Base-by-base conservation (phyloP, 1,140 invertebrate genomes). In the Bilobella aurantiaca region DNA sequence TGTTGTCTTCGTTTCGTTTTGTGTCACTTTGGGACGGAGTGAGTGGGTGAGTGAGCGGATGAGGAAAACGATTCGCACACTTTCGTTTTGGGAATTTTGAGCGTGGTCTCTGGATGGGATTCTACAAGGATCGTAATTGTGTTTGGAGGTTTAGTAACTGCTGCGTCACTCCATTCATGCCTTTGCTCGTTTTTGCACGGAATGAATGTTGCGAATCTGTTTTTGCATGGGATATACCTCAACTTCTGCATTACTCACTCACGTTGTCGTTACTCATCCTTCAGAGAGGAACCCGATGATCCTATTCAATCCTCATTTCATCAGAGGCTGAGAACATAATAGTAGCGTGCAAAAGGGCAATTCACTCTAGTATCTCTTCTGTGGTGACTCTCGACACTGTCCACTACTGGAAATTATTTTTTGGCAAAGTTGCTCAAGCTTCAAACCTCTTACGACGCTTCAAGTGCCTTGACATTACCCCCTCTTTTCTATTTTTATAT, bases 91-190 rank as follows among this genome's bases (percentile, higher is more conserved):
- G n/a, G n/a, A n/a, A n/a, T n/a, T n/a, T n/a, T n/a, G n/a, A n/a
- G n/a, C n/a, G n/a, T n/a, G n/a, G n/a, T n/a, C n/a, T n/a, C n/a
- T n/a, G n/a, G 25, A 23, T 53, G 5, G 49, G 14, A 53, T 53
- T 23, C 23, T 23, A 23, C 5, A 14, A 23, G 25, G 37, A 42
- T 12, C n/a, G 37, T n/a, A 53, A 12, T 53, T 53, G 8, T 53
- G 5, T 23, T 16, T 16, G 49, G 49, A 16, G 49, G 8, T 14
- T 12, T 53, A 18, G 12, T 53, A 18, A 23, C 49, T 53, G 49
- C 49, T 53, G 49, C 49, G 49, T 53, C 49, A 53, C 21, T 53
- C 18, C 49, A 53, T 53, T 53, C 49, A 53, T 53, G 49, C 8
- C 21, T 53, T 53, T 53, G 14, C 25, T 53, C 49, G 5, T 14